Percentiles rank a stretch among this genome's conserved stretches.
phyloP scores from a whole-genome alignment of 2,113 vertebrate genomes.

The Oenanthe melanoleuca region DNA sequence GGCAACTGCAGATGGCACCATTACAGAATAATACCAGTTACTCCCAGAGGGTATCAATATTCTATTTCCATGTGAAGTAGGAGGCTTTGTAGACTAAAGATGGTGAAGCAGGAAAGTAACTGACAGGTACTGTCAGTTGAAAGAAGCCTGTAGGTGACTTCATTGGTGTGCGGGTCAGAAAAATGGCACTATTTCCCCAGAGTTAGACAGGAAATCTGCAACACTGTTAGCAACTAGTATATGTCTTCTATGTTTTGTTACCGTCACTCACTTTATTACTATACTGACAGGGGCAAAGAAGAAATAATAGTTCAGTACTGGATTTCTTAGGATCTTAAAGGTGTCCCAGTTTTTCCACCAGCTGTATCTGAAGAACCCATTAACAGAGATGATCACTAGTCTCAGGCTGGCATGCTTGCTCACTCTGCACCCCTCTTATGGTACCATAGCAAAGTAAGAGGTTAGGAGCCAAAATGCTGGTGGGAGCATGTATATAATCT shows the following conservation, averaged over 20 bases:
- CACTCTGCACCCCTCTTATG: fast-evolving
- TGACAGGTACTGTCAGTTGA: neutral
- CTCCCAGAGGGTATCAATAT: neutral
- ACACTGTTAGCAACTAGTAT: neutral
- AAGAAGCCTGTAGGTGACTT: neutral
- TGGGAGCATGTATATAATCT: neutral
- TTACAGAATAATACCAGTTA: neutral
- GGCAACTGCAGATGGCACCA: neutral
- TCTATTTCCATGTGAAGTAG: neutral
- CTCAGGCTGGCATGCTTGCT: neutral
- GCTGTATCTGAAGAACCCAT: neutral
- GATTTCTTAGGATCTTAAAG: neutral
- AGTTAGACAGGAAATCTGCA: neutral
- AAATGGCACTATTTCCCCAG: neutral
- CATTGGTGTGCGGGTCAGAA: neutral
- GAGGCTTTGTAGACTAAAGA: neutral
- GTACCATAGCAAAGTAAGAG: neutral
- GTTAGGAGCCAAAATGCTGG: neutral
- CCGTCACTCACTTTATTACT: neutral
- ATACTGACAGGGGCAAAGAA: neutral
- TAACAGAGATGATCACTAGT: neutral
- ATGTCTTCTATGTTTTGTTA: neutral
- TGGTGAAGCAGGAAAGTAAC: neutral
- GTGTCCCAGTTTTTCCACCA: neutral
- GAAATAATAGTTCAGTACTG: neutral